These are phyloP conservation scores for Tragopan temminckii DNA, from an alignment of 2,797 vertebrate species.

Conservation along the genomic window DNA sequence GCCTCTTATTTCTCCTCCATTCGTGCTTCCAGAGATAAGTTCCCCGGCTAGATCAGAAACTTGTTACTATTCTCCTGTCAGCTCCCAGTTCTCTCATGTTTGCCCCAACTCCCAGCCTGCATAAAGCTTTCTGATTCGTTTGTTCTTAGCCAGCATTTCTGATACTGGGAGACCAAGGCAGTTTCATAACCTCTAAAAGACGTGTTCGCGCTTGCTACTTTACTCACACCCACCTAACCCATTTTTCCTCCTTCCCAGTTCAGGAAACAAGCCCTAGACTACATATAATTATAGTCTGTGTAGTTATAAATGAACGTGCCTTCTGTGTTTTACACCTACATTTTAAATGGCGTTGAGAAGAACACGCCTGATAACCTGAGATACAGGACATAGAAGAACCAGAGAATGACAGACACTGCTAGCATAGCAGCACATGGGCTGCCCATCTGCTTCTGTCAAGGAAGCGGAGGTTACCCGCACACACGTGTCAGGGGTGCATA, in stretches of 20 bases:
- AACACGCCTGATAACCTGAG: conserved; percentile 39
- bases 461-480: conserved; percentile 16
- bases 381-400: not conserved
- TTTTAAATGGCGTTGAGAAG: conserved; percentile 50
- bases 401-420: conserved; percentile 40
- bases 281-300: conserved; percentile 64
- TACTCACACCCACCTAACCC: conserved; percentile 66
- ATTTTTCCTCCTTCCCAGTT: conserved; percentile 56
- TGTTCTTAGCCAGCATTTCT: conserved; percentile 34
- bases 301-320: conserved; percentile 65
- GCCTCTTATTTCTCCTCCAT: conserved; percentile 20
- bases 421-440: conserved; percentile 39
- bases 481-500: not conserved
- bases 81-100: conserved; percentile 15
- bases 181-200: conserved; percentile 63
- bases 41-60: not conserved
- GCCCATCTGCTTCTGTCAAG: conserved; percentile 43
- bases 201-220: conserved; percentile 42
- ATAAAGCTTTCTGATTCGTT: not conserved
- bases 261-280: conserved; percentile 64
- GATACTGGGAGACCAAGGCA: conserved; percentile 11
- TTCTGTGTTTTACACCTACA: conserved; percentile 58
- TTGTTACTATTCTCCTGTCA: conserved; percentile 39
- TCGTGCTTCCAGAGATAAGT: conserved; percentile 1
- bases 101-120: not conserved